Conservation (phyloP, 2,888 invertebrate species). For the Steinernema carpocapsae region DNA sequence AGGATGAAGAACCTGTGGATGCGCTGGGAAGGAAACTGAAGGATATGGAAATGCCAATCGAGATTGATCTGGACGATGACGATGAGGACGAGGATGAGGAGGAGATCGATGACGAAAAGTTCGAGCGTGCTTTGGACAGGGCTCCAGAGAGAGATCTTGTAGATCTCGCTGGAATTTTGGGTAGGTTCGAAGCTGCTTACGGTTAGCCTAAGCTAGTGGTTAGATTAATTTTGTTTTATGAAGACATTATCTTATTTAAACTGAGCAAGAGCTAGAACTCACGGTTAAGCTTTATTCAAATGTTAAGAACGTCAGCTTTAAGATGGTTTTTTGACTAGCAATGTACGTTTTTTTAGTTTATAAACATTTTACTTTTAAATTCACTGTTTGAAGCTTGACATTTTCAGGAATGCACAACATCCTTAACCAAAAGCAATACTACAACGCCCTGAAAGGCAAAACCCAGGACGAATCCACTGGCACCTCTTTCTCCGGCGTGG, state of each 20-base stretch:
- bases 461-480: conserved; percentile 66
- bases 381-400: conserved; percentile 11
- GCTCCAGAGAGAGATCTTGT: conserved; percentile 96
- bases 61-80: conserved; percentile 66
- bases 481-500: conserved; percentile 60
- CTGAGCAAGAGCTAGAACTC: too few species aligned
- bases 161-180: conserved; percentile 85
- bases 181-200: conserved; percentile 47
- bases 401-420: conserved; percentile 95
- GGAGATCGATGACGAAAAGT: conserved; percentile 76
- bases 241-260: too few species aligned
- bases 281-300: too few species aligned
- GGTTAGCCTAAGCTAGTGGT: too few species aligned
- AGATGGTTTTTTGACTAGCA: too few species aligned
- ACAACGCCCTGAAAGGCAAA: conserved; percentile 79
- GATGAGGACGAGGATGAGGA: conserved; percentile 57
- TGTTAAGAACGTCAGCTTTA: too few species aligned
- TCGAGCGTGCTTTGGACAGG: conserved; percentile 84
- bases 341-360: too few species aligned
- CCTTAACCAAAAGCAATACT: conserved; percentile 99
- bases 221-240: too few species aligned
- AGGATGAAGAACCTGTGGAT: conserved; percentile 52
- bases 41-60: conserved; percentile 67
- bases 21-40: conserved; percentile 38
- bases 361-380: background rate